These are phyloP conservation scores for Antennarius striatus DNA, from an alignment of 2,113 vertebrate genomes.

Conservation along the genomic window DNA sequence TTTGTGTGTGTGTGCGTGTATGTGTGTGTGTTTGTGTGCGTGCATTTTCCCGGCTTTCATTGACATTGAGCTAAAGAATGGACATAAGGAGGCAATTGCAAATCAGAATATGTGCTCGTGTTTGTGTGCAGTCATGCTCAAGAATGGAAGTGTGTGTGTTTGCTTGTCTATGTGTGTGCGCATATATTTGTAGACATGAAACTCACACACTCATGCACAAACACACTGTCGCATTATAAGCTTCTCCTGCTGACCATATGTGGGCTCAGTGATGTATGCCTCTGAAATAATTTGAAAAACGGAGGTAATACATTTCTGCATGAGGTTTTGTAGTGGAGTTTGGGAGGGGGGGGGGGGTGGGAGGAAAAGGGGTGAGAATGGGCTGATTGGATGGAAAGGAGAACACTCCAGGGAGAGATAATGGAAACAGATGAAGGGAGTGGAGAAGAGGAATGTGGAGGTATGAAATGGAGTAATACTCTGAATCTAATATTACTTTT, in stretches of 20 bases:
- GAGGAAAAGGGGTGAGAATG: slow-evolving; percentile 14
- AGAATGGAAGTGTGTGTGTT: neutral
- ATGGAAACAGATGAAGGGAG: slow-evolving; percentile 59
- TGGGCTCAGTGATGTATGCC: slow-evolving; percentile 33
- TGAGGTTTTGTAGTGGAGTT: neutral
- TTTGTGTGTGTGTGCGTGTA: slow-evolving; percentile 17
- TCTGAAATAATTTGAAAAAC: slow-evolving; percentile 48
- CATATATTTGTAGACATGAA: slow-evolving; percentile 14
- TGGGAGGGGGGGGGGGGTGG: neutral
- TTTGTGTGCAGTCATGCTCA: neutral
- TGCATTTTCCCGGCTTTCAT: slow-evolving; percentile 3
- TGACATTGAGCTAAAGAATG: slow-evolving; percentile 53
- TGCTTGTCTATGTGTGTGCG: neutral
- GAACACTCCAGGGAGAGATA: slow-evolving; percentile 49
- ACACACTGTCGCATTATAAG: slow-evolving; percentile 10
- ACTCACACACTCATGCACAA: slow-evolving; percentile 4
- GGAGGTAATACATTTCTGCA: slow-evolving; percentile 47
- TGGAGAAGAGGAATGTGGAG: slow-evolving; percentile 23
- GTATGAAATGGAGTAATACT: slow-evolving; percentile 42
- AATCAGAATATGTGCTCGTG: neutral
- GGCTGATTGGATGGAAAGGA: slow-evolving; percentile 32
- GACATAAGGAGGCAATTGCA: slow-evolving; percentile 31
- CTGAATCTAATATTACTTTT: slow-evolving; percentile 39
- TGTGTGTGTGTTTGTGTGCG: neutral
- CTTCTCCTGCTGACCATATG: slow-evolving; percentile 15